Evolutionary conservation across 2,888 invertebrate species (phyloP), one percentile per base, ranked within the genome.

Genomic region (Anthophora plumipes): DNA sequence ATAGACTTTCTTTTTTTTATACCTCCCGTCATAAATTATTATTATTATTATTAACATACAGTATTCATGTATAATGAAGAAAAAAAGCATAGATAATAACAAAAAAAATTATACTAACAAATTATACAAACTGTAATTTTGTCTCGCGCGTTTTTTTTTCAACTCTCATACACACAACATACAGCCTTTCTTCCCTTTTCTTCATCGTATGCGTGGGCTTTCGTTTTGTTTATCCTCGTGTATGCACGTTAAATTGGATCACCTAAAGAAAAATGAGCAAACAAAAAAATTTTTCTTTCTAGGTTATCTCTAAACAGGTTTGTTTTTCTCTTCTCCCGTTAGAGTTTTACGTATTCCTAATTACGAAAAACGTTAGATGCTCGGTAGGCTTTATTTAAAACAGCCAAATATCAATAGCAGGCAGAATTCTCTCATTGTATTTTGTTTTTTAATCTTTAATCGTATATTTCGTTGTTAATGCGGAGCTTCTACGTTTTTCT

Each of bases 31-130:
- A 74, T 70, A 69, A 74, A 69, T 74, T 74, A 74, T 74, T 74
- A 74, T 74, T 74, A 74, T 74, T 70, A 50, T 69, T 68, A 57
- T 68, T 59, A 25, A 68, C 46, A 46, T 68, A 79, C 74, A 75
- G 71, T 79, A 60, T 71, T 70, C 31, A 52, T 80, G 43, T 79
- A 64, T 66, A 69, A 69, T 75, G 69, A 76, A 76, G 70, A 66
- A 80, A 69, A n/a, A 80, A 61, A 31, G 59, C 75, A 52, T 75
- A 80, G 60, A 59, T 69, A 79, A 67, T 83, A 83, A 83, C 64
- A 72, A 79, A 71, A 39, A 39, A 69, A 82, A 77, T 69, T 17
- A 73, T 70, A 72, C 67, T 75, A 79, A 69, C 25, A 83, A 55
- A 71, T 83, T 75, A 80, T 84, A 72, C 64, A 55, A n/a, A 72